phyloP scores from a whole-genome alignment of 2,113 vertebrate genomes.

The Campylorhamphus procurvoides region DNA sequence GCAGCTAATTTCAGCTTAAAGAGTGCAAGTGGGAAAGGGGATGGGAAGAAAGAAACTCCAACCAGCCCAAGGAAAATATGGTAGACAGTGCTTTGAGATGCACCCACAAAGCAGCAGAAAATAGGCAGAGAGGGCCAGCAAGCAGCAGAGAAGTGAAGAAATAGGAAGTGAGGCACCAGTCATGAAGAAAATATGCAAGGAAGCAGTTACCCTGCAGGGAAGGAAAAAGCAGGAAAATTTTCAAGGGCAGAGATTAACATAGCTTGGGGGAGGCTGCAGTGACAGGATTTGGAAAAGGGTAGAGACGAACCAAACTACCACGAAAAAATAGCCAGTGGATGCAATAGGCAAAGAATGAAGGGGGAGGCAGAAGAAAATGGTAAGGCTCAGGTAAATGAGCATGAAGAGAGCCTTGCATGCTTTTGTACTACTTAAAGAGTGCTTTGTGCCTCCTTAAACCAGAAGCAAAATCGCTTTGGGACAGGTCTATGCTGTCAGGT shows the following conservation, averaged over 20 bases:
- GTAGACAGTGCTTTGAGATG: not conserved
- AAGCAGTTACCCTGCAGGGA: conserved; percentile 22
- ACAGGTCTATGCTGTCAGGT: not conserved
- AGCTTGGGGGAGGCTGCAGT: not conserved
- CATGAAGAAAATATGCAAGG: conserved; percentile 17
- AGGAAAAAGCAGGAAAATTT: conserved; percentile 27
- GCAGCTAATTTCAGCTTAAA: not conserved
- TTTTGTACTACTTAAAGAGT: not conserved
- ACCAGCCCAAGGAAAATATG: not conserved
- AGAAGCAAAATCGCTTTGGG: not conserved
- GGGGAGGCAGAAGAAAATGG: not conserved
- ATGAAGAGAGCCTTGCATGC: not conserved
- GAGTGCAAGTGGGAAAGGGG: not conserved
- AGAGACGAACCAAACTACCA: accelerated
- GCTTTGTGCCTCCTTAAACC: not conserved
- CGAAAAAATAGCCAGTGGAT: not conserved
- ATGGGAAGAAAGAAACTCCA: not conserved
- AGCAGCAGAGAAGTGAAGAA: conserved; percentile 27
- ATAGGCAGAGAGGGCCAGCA: not conserved
- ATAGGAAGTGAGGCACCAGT: conserved; percentile 55
- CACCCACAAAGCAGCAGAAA: not conserved
- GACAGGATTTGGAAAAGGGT: not conserved
- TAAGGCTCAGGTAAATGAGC: not conserved
- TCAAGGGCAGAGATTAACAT: conserved; percentile 22
- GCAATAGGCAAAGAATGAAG: not conserved